phyloP scores from a whole-genome alignment of 2,888 invertebrate species.

The Eupsilia transversa region DNA sequence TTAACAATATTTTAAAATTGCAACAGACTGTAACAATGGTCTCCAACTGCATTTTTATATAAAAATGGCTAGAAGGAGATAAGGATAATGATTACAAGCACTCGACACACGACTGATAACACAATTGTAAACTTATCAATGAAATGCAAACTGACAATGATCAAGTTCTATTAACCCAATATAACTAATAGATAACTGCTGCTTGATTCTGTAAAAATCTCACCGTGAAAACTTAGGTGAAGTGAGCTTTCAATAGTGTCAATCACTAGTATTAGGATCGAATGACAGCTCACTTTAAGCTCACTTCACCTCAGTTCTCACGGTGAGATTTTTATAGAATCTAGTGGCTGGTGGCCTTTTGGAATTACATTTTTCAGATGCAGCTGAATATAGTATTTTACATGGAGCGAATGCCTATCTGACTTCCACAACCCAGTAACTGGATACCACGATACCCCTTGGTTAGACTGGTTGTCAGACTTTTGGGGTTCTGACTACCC shows the following conservation, averaged over 20 bases:
- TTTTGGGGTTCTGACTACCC: background rate
- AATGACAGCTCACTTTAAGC: too few species aligned
- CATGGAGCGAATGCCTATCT: background rate
- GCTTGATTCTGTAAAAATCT: too few species aligned
- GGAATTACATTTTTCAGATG: too few species aligned
- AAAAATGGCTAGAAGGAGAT: slow-evolving; percentile 25
- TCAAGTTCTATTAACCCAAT: slow-evolving; percentile 43
- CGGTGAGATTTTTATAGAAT: too few species aligned
- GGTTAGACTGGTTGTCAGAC: background rate
- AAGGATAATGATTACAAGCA: slow-evolving; percentile 40
- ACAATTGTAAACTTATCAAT: slow-evolving; percentile 59
- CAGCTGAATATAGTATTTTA: background rate
- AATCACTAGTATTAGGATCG: too few species aligned
- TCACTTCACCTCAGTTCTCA: too few species aligned
- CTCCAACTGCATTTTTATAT: slow-evolving; percentile 13
- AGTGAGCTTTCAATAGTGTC: too few species aligned
- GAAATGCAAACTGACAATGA: slow-evolving; percentile 48
- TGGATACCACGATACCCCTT: background rate
- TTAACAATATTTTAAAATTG: background rate
- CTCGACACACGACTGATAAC: slow-evolving; percentile 39
- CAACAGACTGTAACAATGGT: background rate
- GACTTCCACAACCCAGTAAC: background rate
- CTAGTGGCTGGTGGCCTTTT: too few species aligned
- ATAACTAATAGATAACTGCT: slow-evolving; percentile 33
- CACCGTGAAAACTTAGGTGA: too few species aligned